Percentiles rank a stretch among this genome's conserved stretches.
Conservation (phyloP, 2,113 vertebrate genomes). For the Zosterops lateralis region DNA sequence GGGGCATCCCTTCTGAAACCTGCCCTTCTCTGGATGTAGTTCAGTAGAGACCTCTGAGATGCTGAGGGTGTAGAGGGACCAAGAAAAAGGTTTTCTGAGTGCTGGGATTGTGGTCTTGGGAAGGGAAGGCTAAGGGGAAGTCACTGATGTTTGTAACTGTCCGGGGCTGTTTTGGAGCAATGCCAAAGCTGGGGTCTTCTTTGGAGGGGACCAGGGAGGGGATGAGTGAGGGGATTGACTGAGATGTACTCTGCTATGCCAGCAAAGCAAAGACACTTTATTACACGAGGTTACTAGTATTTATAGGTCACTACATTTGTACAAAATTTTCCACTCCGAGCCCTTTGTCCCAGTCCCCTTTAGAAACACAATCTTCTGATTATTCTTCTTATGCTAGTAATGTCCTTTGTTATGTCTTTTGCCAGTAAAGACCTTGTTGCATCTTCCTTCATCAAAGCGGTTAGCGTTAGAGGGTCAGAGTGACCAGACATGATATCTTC, state of each 20-base stretch:
- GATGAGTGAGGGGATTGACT: not conserved
- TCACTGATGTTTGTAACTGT: not conserved
- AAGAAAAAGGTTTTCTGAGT: not conserved
- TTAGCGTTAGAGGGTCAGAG: not conserved
- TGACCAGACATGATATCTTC: not conserved
- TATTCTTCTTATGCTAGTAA: not conserved
- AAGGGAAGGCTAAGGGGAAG: not conserved
- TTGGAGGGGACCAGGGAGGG: not conserved
- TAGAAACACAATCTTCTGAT: not conserved
- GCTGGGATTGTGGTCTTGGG: not conserved
- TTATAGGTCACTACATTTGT: not conserved
- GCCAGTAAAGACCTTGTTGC: not conserved
- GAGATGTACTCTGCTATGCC: not conserved
- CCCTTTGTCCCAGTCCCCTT: not conserved
- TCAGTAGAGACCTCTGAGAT: not conserved
- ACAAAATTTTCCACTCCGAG: not conserved
- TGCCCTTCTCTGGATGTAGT: not conserved
- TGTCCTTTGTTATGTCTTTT: not conserved
- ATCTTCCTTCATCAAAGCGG: not conserved
- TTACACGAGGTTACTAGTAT: not conserved
- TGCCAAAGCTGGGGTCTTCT: accelerated
- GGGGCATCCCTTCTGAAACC: not conserved
- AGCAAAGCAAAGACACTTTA: not conserved
- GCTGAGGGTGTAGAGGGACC: not conserved
- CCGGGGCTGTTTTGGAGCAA: accelerated